These are phyloP conservation scores for Acromyrmex echinatior DNA, from an alignment of 1,140 invertebrate species.

Conservation along the genomic window DNA sequence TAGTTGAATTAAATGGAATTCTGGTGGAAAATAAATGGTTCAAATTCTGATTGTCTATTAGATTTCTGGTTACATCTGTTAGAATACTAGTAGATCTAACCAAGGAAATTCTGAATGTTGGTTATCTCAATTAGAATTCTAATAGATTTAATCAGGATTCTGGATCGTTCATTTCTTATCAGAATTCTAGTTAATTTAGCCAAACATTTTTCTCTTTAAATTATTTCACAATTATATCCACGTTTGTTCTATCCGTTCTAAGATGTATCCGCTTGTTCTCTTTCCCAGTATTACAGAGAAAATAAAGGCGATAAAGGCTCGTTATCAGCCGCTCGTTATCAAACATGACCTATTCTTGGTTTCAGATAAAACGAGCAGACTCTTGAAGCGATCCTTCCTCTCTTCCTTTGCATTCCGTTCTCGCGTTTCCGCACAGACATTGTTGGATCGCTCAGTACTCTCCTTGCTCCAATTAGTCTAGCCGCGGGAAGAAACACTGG, in stretches of 20 bases:
- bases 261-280: background rate
- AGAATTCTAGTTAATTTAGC: too few relatives aligned
- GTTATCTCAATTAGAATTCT: too few relatives aligned
- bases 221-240: background rate
- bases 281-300: background rate
- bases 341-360: slow-evolving; percentile 80
- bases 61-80: too few relatives aligned
- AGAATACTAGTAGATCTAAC: too few relatives aligned
- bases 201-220: too few relatives aligned
- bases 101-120: too few relatives aligned
- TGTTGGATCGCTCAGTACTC: background rate
- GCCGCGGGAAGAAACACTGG: slow-evolving; percentile 18
- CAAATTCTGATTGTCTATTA: too few relatives aligned
- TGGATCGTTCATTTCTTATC: too few relatives aligned
- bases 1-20: too few relatives aligned
- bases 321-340: slow-evolving; percentile 42
- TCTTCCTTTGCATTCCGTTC: slow-evolving; percentile 37
- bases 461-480: slow-evolving; percentile 59
- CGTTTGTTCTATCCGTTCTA: background rate
- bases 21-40: too few relatives aligned
- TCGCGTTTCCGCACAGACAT: slow-evolving; percentile 36
- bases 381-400: slow-evolving; percentile 64
- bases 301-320: background rate
- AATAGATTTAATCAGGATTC: too few relatives aligned
- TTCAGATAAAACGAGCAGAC: slow-evolving; percentile 77